A percentile compares a stretch with the other conserved stretches of the same genome.
Evolutionary conservation across 2,888 invertebrate species (phyloP).

Genomic region (Drosophila recens): DNA sequence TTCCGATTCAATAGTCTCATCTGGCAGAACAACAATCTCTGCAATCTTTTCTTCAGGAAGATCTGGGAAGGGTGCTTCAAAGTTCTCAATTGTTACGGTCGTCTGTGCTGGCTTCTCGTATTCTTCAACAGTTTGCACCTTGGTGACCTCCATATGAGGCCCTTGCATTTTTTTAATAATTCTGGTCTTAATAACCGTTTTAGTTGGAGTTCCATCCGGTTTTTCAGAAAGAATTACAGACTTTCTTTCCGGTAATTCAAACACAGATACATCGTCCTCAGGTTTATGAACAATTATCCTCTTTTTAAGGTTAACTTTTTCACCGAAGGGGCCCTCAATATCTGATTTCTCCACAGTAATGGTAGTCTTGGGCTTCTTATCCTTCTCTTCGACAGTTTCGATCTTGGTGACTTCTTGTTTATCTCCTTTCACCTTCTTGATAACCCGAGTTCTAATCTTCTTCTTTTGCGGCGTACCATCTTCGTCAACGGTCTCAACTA

Average conservation of each 20-base stretch:
- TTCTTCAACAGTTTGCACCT: conserved; percentile 48
- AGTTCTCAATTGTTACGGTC: conserved; percentile 70
- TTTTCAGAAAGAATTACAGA: conserved; percentile 84
- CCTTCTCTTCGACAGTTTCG: conserved; percentile 66
- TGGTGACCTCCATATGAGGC: conserved; percentile 75
- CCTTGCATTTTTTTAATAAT: conserved; percentile 86
- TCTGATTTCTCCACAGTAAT: conserved; percentile 65
- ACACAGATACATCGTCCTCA: conserved; percentile 75
- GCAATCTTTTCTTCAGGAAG: conserved; percentile 69
- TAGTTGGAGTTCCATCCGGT: conserved; percentile 83
- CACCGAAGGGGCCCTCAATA: conserved; percentile 34
- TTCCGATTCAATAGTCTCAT: conserved; percentile 76
- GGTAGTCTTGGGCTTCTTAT: conserved; percentile 57
- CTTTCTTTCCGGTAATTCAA: conserved; percentile 83
- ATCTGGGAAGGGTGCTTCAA: conserved; percentile 78
- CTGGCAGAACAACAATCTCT: conserved; percentile 81
- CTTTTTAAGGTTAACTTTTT: conserved; percentile 68
- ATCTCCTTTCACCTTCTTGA: conserved; percentile 67
- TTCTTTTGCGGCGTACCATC: conserved; percentile 56
- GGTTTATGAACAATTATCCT: conserved; percentile 74
- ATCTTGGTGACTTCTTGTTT: conserved; percentile 69
- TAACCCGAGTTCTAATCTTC: conserved; percentile 68
- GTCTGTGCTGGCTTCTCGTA: conserved; percentile 47
- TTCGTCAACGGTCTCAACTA: conserved; percentile 52
- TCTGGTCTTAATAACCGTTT: conserved; percentile 85